phyloP scores from a whole-genome alignment of 2,888 invertebrate genomes.

The Agrochola circellaris region DNA sequence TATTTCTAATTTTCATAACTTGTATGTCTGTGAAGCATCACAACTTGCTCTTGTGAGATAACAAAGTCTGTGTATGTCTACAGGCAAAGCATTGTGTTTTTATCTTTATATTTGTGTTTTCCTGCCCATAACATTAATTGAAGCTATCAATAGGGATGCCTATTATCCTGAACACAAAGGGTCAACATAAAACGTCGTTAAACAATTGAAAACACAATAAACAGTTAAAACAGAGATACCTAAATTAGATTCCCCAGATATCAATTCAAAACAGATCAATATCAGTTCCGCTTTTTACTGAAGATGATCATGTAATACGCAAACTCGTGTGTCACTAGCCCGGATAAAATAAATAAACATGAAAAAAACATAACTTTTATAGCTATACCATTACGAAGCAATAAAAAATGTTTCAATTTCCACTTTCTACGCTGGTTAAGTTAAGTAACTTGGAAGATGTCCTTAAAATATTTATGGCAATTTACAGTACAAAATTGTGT shows the following conservation, averaged over 20 bases:
- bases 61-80: no score
- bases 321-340: neutral
- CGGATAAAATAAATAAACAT: neutral
- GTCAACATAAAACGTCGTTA: neutral
- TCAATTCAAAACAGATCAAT: constrained; percentile 2
- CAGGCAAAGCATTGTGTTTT: neutral
- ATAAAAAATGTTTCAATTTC: constrained; percentile 22
- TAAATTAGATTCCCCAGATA: neutral
- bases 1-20: neutral
- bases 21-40: neutral
- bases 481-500: neutral
- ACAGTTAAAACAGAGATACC: neutral
- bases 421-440: neutral
- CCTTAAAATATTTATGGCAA: neutral
- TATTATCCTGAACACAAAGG: constrained; percentile 13
- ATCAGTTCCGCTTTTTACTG: neutral
- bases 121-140: neutral
- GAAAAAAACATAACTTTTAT: constrained; percentile 12
- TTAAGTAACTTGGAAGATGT: neutral
- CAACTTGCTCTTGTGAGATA: neutral
- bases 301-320: neutral
- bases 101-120: neutral
- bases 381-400: neutral
- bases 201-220: neutral
- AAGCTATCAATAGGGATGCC: neutral